These are phyloP conservation scores for Falco columbarius DNA, from an alignment of 2,797 vertebrate species.

Conservation along the genomic window DNA sequence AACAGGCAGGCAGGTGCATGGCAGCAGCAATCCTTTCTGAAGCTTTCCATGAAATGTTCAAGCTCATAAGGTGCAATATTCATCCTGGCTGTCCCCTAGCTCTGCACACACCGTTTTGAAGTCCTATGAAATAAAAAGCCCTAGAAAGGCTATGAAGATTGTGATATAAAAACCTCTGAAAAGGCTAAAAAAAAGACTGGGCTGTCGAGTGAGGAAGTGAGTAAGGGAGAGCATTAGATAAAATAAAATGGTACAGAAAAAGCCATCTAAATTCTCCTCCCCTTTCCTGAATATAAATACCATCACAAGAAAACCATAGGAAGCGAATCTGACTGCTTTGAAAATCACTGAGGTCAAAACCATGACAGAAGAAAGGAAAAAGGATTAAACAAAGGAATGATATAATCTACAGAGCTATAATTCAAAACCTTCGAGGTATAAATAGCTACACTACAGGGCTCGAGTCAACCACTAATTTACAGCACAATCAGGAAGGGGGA, in stretches of 20 bases:
- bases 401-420: constrained; percentile 26
- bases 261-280: neutral
- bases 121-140: neutral
- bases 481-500: neutral
- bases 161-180: neutral
- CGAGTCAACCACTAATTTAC: constrained; percentile 5
- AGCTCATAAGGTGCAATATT: neutral
- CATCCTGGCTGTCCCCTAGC: neutral
- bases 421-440: constrained; percentile 27
- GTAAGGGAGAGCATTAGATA: constrained; percentile 1
- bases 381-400: constrained; percentile 52
- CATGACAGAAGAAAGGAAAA: constrained; percentile 41
- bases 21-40: neutral
- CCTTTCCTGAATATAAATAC: constrained; percentile 34
- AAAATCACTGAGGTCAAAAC: constrained; percentile 58
- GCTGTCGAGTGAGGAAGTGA: constrained; percentile 8
- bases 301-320: constrained; percentile 12
- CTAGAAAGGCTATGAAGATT: neutral
- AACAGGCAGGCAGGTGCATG: neutral
- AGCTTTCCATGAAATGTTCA: neutral
- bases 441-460: constrained; percentile 16
- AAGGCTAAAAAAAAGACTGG: neutral
- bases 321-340: constrained; percentile 25
- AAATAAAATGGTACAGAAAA: constrained; percentile 25
- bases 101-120: neutral